phyloP scores from a whole-genome alignment of 2,888 invertebrate species.

The Strigamia crassipes region DNA sequence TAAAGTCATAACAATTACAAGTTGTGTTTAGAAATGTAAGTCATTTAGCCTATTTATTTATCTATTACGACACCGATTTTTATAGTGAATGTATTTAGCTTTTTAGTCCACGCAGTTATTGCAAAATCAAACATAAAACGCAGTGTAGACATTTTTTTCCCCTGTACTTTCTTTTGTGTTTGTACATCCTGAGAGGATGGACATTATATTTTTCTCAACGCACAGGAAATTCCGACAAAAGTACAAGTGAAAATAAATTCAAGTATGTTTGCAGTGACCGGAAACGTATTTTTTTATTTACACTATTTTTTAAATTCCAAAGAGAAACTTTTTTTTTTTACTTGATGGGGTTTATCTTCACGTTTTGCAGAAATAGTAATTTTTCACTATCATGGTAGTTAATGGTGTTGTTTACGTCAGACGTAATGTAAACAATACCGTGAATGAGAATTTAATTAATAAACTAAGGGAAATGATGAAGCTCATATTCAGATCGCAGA shows the following conservation, averaged over 20 bases:
- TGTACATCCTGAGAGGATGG: slow-evolving; percentile 11
- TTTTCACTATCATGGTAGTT: not conserved
- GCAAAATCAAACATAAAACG: not conserved
- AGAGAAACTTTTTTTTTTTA: too few species aligned
- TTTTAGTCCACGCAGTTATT: not conserved
- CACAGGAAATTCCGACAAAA: slow-evolving; percentile 4
- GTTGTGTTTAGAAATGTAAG: not conserved
- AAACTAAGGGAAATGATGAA: not conserved
- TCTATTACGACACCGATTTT: not conserved
- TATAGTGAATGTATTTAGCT: not conserved
- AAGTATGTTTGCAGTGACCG: not conserved
- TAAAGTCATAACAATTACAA: too few species aligned
- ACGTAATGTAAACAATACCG: not conserved
- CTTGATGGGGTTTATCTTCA: too few species aligned
- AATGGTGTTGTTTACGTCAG: not conserved
- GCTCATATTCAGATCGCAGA: not conserved
- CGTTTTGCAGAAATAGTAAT: too few species aligned
- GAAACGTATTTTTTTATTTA: not conserved
- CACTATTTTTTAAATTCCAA: not conserved
- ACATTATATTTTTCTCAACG: not conserved
- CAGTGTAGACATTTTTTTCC: not conserved
- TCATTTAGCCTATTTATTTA: not conserved
- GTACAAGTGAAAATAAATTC: not conserved
- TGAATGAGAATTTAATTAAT: not conserved
- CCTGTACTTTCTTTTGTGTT: not conserved